Evolutionary conservation across 2,797 vertebrate species (phyloP), one percentile per base, ranked within the genome.

Genomic region (Alca torda): DNA sequence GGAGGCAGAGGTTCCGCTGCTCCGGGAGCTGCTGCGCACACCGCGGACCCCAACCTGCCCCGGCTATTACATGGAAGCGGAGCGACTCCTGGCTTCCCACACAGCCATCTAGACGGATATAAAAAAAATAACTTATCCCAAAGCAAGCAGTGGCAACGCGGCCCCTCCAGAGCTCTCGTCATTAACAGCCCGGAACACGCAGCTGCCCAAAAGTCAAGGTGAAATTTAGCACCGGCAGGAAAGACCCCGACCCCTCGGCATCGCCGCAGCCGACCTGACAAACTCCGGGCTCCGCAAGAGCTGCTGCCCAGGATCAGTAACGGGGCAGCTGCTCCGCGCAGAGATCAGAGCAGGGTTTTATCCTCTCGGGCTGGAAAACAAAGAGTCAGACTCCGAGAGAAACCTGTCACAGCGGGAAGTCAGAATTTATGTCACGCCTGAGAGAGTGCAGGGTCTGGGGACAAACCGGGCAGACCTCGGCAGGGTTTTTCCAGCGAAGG

Each of bases 11-110:
- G 3, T 48, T 35, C 31, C 7, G 61, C 43, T 31, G 43, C 45
- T 25, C 9, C 3, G 1, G 4, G 43, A 57, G 25, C 21, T 3
- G 37, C 56, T 4, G 30, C 3, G 19, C n/a, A 3, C 3, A 7
- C 54, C 4, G 2, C 3, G 2, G 26, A 15, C 45, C 25, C 48
- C 43, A 10, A 14, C 76, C 56, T 10, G 33, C 26, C 56, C 64
- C 25, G 4, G 57, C 37, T 35, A 8, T 33, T 13, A 33, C 43
- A 14, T 1, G 57, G 50, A 51, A 46, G 24, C 5, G 2, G 76
- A 33, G 16, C 46, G 5, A 70, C 48, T 41, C 37, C 70, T 68
- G 8, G 2, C 25, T 82, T 54, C 63, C 87, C 87, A 16, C 9
- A 10, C 33, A 13, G 26, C 26, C 13, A 21, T 9, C 57, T 11